Percentiles rank a stretch among this genome's conserved stretches.
Conservation (phyloP, 2,888 invertebrate genomes). For the Linhomoeus sp. region DNA sequence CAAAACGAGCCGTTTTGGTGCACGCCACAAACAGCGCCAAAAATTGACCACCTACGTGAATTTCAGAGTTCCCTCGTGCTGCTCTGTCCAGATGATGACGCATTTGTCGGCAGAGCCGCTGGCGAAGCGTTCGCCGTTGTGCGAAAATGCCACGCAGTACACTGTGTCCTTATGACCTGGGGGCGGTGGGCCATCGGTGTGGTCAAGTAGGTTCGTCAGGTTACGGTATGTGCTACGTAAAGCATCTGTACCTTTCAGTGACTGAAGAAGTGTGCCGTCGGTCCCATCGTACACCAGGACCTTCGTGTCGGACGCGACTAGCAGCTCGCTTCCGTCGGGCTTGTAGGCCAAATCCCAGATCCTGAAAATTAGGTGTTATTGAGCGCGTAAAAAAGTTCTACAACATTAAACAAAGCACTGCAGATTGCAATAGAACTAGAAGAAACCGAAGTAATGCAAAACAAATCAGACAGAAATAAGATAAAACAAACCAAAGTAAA, state of each 20-base stretch:
- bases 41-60: constrained; percentile 57
- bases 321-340: constrained; percentile 76
- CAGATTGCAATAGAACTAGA: constrained; percentile 2
- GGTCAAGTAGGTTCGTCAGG: too few species aligned
- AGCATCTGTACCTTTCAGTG: constrained; percentile 60
- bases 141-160: constrained; percentile 71
- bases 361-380: constrained; percentile 38
- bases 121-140: constrained; percentile 85
- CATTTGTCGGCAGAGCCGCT: constrained; percentile 90
- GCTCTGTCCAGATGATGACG: constrained; percentile 91
- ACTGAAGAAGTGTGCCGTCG: constrained; percentile 70
- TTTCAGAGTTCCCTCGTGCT: constrained; percentile 81
- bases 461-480: background rate
- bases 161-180: constrained; percentile 71
- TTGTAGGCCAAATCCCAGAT: constrained; percentile 85
- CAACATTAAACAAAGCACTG: constrained; percentile 2
- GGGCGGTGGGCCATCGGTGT: background rate
- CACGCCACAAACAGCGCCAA: too few species aligned
- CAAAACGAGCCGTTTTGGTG: too few species aligned
- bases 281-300: constrained; percentile 83
- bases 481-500: too few species aligned
- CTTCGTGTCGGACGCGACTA: constrained; percentile 78
- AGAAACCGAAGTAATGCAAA: background rate
- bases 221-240: too few species aligned
- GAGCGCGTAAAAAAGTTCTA: too few species aligned